phyloP scores from a whole-genome alignment of 2,888 invertebrate species.

The Dione vanillae region DNA sequence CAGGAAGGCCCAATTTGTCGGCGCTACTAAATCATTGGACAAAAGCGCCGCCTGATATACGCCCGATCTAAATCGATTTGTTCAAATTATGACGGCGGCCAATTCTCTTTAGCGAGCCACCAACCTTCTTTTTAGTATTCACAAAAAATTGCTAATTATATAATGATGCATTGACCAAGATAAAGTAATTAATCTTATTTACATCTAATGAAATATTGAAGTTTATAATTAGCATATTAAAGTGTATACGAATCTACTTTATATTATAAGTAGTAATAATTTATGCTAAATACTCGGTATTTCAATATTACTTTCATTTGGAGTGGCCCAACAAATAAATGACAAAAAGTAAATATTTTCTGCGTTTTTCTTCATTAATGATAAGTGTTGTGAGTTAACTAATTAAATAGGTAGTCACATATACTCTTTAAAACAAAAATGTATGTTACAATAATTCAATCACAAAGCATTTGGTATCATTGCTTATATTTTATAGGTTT shows the following conservation, averaged over 20 bases:
- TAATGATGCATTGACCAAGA: constrained; percentile 3
- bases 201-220: not conserved
- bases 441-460: not conserved
- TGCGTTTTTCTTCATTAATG: too few relatives aligned
- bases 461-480: not conserved
- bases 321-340: too few relatives aligned
- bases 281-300: too few relatives aligned
- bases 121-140: constrained; percentile 31
- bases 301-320: too few relatives aligned
- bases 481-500: not conserved
- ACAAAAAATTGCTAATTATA: constrained; percentile 32
- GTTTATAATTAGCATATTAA: not conserved
- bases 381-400: too few relatives aligned
- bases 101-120: constrained; percentile 31
- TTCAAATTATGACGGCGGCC: constrained; percentile 71
- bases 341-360: too few relatives aligned
- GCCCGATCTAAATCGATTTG: constrained; percentile 81
- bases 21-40: constrained; percentile 79
- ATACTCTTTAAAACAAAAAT: not conserved
- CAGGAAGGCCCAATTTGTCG: constrained; percentile 76
- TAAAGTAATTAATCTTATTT: constrained; percentile 7
- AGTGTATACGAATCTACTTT: too few relatives aligned
- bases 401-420: too few relatives aligned
- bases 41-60: constrained; percentile 80
- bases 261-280: too few relatives aligned